phyloP scores from a whole-genome alignment of 1,140 invertebrate species.

The Polyergus mexicanus region DNA sequence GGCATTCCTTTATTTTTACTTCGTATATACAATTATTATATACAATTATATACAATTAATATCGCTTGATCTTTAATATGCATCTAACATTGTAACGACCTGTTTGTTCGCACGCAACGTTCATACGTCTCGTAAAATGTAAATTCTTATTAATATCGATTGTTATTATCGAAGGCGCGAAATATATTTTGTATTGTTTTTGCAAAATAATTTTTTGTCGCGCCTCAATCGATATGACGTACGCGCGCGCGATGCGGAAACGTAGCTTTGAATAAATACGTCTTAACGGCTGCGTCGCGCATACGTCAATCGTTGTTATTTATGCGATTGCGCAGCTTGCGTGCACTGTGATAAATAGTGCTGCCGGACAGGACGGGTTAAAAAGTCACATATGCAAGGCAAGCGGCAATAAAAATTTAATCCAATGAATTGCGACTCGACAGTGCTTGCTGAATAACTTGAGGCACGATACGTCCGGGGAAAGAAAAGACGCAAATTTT shows the following conservation, averaged over 20 bases:
- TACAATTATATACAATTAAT: conserved; percentile 26
- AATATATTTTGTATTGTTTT: conserved; percentile 2
- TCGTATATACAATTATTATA: no score
- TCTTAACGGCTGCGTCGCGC: conserved; percentile 41
- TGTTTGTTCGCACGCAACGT: conserved; percentile 41
- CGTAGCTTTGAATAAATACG: conserved; percentile 45
- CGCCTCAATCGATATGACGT: neutral
- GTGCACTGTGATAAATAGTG: conserved; percentile 65
- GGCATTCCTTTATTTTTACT: conserved; percentile 32
- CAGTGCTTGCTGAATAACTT: conserved; percentile 37
- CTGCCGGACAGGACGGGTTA: conserved; percentile 21
- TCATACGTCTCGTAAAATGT: conserved; percentile 35
- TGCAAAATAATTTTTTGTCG: neutral
- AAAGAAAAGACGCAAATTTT: neutral
- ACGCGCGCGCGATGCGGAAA: neutral
- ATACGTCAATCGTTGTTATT: conserved; percentile 64
- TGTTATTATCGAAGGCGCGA: neutral
- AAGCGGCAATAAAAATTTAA: conserved; percentile 64
- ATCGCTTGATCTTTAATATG: conserved; percentile 42
- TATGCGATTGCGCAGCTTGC: conserved; percentile 70
- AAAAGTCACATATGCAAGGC: conserved; percentile 62
- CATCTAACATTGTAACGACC: conserved; percentile 20
- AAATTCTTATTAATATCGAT: conserved; percentile 40
- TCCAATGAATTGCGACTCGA: conserved; percentile 64
- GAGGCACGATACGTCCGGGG: neutral